Conservation (phyloP, 2,797 vertebrate species). For the Pseudochirops corinnae region DNA sequence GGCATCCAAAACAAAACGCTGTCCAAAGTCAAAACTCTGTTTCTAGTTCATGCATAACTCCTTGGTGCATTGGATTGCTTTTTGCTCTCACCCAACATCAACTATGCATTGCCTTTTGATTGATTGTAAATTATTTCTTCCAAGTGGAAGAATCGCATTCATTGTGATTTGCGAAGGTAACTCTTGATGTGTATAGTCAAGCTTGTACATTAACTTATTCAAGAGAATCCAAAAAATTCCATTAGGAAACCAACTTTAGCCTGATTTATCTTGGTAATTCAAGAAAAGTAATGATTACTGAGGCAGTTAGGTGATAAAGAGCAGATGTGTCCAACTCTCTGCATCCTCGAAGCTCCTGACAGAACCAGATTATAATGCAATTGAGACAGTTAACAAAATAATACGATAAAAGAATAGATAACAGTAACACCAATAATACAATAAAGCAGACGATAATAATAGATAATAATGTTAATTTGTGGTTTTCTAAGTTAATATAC, state of each 20-base stretch:
- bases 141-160: neutral
- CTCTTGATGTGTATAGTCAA: constrained; percentile 14
- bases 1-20: too few relatives aligned
- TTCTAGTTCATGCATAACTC: neutral
- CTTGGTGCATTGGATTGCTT: neutral
- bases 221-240: constrained; percentile 8
- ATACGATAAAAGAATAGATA: too few relatives aligned
- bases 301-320: neutral
- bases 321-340: too few relatives aligned
- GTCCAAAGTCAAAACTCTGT: neutral
- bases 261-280: neutral
- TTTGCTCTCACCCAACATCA: neutral
- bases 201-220: constrained; percentile 1
- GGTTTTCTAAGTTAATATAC: too few relatives aligned
- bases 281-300: neutral
- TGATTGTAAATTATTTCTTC: neutral
- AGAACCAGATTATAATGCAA: too few relatives aligned
- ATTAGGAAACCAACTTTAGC: neutral
- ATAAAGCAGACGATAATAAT: too few relatives aligned
- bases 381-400: too few relatives aligned
- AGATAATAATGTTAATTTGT: too few relatives aligned
- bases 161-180: neutral
- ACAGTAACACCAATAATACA: too few relatives aligned
- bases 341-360: too few relatives aligned
- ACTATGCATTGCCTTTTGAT: neutral